Base-by-base conservation (phyloP, 2,113 vertebrate genomes). In the Rhegmatorhina hoffmannsi region DNA sequence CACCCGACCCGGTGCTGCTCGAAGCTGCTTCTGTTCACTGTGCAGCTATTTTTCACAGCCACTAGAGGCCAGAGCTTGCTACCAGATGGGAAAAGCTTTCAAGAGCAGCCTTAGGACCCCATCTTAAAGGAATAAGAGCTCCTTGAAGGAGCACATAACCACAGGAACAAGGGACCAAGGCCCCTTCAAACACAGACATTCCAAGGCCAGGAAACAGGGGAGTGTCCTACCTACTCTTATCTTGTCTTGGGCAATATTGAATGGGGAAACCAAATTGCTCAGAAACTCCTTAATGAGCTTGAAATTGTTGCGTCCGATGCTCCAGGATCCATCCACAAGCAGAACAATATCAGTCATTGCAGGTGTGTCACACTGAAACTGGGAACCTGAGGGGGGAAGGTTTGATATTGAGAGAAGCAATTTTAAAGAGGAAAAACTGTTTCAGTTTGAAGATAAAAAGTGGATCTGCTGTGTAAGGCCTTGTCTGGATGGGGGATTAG, bases 311-410 rank as follows among this genome's bases (percentile, higher is more conserved):
- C 99, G 98, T 24, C 99, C 99, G 0, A 99, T 99, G 89, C 99
- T 99, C 99, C 99, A 99, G 50, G 99, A 99, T 10, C 99, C 99
- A 8, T 99, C 99, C 92, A 99, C 99, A 17, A 99, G 95, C 78
- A 99, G 88, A 88, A 99, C 10, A 1, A 99, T 89, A 66, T 99
- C 99, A 0, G 95, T 97, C 4, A 97, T 95, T 1, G 93, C 97
- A 2, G 97, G 87, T 0, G 98, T 97, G 34, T 98, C 95, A 38
- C 99, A 99, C 49, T 96, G 96, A 33, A 99, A 98, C 12, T 97
- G 97, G 81, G 98, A 97, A 44, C 97, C 95, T 78, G 93, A 77
- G 28, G 36, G 24, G 20, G 12, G 47, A 40, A 15, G 13, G 36
- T n/a, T 34, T 38, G 36, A 19, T 17, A 18, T 3, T 9, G 19